phyloP scores from a whole-genome alignment of 2,797 vertebrate genomes.

The Pseudotriccus pelzelni region DNA sequence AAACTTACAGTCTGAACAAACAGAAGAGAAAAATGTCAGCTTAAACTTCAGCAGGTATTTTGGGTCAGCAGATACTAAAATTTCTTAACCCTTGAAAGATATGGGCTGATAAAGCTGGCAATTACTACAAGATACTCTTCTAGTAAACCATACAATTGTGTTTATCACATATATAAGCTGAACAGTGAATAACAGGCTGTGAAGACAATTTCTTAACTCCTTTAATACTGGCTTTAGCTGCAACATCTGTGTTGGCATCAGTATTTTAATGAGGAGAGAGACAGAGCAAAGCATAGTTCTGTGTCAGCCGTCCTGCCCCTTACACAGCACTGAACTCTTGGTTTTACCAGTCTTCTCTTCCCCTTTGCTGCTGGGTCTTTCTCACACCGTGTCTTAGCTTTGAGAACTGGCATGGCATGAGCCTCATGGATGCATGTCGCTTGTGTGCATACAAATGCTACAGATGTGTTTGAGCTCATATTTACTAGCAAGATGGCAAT shows the following conservation, averaged over 20 bases:
- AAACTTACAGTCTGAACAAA: not conserved
- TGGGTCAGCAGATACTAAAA: not conserved
- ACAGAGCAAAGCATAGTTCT: not conserved
- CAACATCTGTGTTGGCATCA: not conserved
- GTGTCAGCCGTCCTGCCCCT: not conserved
- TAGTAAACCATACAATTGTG: not conserved
- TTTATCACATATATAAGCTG: not conserved
- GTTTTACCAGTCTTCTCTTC: not conserved
- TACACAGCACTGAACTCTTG: not conserved
- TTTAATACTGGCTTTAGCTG: not conserved
- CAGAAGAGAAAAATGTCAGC: conserved; percentile 5
- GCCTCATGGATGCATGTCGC: not conserved
- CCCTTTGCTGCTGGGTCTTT: not conserved
- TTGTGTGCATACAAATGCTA: not conserved
- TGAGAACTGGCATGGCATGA: not conserved
- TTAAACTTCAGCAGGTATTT: conserved; percentile 4
- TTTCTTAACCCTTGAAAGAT: not conserved
- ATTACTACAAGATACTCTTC: not conserved
- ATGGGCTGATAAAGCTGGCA: not conserved
- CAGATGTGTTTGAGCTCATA: not conserved
- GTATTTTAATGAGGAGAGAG: not conserved
- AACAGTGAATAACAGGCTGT: not conserved
- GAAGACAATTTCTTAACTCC: not conserved
- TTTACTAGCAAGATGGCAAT: not conserved
- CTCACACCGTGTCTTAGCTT: not conserved